Conservation (phyloP, 2,888 invertebrate genomes). For the Margaritifera margaritifera region DNA sequence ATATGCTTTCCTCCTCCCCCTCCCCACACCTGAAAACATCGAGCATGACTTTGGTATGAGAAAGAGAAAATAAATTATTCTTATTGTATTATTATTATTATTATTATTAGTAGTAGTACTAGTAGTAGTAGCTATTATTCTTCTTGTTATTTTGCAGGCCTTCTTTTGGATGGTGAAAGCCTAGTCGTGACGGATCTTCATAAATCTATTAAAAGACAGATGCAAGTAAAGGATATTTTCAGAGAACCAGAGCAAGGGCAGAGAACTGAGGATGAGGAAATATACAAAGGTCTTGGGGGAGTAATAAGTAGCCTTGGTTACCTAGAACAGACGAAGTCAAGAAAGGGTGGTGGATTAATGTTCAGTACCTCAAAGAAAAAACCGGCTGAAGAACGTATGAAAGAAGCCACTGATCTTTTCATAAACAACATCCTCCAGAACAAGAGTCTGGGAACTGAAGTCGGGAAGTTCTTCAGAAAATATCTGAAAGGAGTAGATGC, state of each 20-base stretch:
- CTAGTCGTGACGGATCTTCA: slow-evolving; percentile 49
- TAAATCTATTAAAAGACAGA: slow-evolving; percentile 51
- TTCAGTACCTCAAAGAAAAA: slow-evolving; percentile 43
- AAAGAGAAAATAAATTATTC: too few relatives aligned
- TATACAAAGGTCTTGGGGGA: slow-evolving; percentile 48
- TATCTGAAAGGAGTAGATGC: slow-evolving; percentile 50
- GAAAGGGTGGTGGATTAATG: slow-evolving; percentile 24
- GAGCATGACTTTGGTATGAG: too few relatives aligned
- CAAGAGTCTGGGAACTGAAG: slow-evolving; percentile 34
- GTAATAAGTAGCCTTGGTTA: slow-evolving; percentile 42
- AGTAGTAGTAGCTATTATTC: background rate
- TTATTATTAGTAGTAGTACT: too few relatives aligned
- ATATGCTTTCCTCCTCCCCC: too few relatives aligned
- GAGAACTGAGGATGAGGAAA: slow-evolving; percentile 28
- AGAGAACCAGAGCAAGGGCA: slow-evolving; percentile 35
- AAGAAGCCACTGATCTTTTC: slow-evolving; percentile 43
- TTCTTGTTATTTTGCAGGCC: slow-evolving; percentile 32
- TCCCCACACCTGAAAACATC: too few relatives aligned
- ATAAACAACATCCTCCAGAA: slow-evolving; percentile 46
- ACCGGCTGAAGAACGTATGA: slow-evolving; percentile 42
- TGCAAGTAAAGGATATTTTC: slow-evolving; percentile 49
- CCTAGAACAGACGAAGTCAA: slow-evolving; percentile 28
- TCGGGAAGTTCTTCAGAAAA: slow-evolving; percentile 53
- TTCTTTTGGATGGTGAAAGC: slow-evolving; percentile 52
- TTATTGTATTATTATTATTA: too few relatives aligned